phyloP scores from a whole-genome alignment of 2,797 vertebrate genomes.

The Oceanodroma leucorhoa region DNA sequence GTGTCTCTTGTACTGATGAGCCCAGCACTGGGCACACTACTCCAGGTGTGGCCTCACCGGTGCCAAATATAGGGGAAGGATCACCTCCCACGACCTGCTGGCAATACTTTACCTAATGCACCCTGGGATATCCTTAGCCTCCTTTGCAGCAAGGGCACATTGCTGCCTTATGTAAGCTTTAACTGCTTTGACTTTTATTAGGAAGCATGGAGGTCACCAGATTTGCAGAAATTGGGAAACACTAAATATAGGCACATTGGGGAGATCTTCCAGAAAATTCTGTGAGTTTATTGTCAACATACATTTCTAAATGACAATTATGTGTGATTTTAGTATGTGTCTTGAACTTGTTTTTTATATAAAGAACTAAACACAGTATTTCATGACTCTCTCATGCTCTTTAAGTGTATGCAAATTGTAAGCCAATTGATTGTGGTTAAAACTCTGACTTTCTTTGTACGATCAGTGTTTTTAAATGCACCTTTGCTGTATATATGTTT shows the following conservation, averaged over 20 bases:
- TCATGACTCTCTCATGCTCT: not conserved
- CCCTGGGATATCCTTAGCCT: not conserved
- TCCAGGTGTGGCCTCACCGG: not conserved
- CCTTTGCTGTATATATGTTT: not conserved
- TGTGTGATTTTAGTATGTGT: not conserved
- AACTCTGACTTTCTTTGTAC: not conserved
- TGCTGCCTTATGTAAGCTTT: not conserved
- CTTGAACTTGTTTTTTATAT: not conserved
- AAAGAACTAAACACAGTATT: rapidly evolving
- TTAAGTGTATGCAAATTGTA: not conserved
- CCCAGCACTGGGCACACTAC: not conserved
- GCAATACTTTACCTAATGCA: not conserved
- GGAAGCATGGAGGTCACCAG: not conserved
- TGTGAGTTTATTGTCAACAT: not conserved
- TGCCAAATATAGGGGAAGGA: not conserved
- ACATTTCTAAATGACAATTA: not conserved
- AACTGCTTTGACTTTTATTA: not conserved
- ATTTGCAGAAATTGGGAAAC: not conserved
- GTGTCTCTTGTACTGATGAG: not conserved
- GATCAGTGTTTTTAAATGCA: not conserved
- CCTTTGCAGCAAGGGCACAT: rapidly evolving
- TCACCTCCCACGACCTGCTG: not conserved
- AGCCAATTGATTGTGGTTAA: not conserved
- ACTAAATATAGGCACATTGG: not conserved
- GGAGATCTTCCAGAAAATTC: not conserved